Percentiles rank a stretch among this genome's conserved stretches.
These are phyloP conservation scores for Typhlichthys subterraneus DNA, from an alignment of 2,797 vertebrate genomes.

Conservation along the genomic window DNA sequence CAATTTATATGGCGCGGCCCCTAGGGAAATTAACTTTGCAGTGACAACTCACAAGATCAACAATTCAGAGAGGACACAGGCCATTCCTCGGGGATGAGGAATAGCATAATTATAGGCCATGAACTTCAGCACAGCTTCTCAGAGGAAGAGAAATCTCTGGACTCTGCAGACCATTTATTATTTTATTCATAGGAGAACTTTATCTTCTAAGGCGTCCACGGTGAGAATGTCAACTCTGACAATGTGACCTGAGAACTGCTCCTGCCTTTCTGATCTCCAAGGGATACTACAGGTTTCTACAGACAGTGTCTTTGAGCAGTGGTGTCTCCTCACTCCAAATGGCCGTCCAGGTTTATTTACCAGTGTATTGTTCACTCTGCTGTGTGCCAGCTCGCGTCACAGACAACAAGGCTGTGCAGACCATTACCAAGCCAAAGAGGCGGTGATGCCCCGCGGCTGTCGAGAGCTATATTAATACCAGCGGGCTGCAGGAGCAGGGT, in stretches of 20 bases:
- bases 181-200: slow-evolving; percentile 25
- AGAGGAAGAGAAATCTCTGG: slow-evolving; percentile 7
- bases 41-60: slow-evolving; percentile 81
- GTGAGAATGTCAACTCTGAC: neutral
- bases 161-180: slow-evolving; percentile 40
- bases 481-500: slow-evolving; percentile 36
- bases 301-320: neutral
- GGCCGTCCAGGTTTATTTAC: slow-evolving; percentile 17
- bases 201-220: slow-evolving; percentile 7
- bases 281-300: no score
- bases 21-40: slow-evolving; percentile 78
- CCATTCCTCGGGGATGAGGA: slow-evolving; percentile 56
- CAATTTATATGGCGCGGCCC: slow-evolving; percentile 72
- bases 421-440: slow-evolving; percentile 35
- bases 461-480: slow-evolving; percentile 37
- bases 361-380: slow-evolving; percentile 7
- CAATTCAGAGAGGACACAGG: slow-evolving; percentile 71
- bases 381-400: slow-evolving; percentile 17
- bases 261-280: neutral
- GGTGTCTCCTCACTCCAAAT: neutral
- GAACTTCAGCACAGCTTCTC: slow-evolving; percentile 33
- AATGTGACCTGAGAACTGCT: slow-evolving; percentile 5
- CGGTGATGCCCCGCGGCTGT: slow-evolving; percentile 28
- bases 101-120: slow-evolving; percentile 69
- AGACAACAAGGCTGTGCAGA: slow-evolving; percentile 17